These are phyloP conservation scores for Serinus canaria DNA, from an alignment of 2,113 vertebrate genomes.

Conservation along the genomic window DNA sequence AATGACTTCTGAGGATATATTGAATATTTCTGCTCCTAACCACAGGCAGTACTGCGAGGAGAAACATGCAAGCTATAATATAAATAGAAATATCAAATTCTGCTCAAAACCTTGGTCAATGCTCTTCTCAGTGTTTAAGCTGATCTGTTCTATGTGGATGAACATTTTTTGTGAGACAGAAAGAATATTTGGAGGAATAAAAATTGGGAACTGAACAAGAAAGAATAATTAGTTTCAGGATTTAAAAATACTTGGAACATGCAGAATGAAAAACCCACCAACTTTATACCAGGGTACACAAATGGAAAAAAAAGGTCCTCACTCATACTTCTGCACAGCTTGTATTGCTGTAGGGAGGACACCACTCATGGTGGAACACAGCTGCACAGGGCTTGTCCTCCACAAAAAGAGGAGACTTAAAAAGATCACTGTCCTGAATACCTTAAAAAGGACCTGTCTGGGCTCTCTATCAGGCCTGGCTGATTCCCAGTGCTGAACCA, in stretches of 20 bases:
- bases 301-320: background rate
- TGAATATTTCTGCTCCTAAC: background rate
- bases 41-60: background rate
- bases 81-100: background rate
- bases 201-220: background rate
- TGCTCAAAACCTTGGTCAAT: background rate
- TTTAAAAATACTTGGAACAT: background rate
- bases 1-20: background rate
- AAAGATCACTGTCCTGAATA: background rate
- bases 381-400: background rate
- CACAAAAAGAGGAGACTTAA: background rate
- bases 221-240: background rate
- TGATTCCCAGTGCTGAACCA: background rate
- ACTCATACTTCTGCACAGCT: background rate
- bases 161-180: background rate
- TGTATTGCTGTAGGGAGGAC: background rate
- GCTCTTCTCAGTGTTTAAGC: background rate
- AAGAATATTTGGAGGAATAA: background rate
- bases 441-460: background rate
- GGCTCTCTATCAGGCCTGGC: background rate
- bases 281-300: background rate
- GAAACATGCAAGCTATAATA: background rate
- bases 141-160: background rate
- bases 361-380: fast-evolving
- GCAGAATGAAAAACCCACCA: background rate